Conservation (phyloP, 2,797 vertebrate genomes). For the Kryptolebias ocellatus region DNA sequence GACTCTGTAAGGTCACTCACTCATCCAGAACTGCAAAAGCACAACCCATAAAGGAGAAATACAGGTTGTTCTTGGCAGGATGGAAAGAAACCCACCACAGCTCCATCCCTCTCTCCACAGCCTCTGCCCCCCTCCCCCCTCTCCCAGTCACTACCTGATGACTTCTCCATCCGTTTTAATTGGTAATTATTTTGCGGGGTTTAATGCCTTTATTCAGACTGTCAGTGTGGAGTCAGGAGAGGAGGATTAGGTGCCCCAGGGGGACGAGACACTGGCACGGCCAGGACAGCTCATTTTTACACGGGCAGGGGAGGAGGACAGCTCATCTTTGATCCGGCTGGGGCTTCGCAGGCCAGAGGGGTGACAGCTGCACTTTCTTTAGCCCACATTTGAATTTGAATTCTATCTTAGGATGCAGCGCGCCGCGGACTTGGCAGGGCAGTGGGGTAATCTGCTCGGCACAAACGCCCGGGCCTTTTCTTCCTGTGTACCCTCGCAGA, state of each 20-base stretch:
- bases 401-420: conserved; percentile 89
- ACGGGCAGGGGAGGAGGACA: conserved; percentile 86
- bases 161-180: conserved; percentile 84
- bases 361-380: conserved; percentile 90
- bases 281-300: conserved; percentile 88
- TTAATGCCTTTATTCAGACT: conserved; percentile 87
- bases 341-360: conserved; percentile 89
- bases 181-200: conserved; percentile 87
- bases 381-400: conserved; percentile 93
- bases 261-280: conserved; percentile 89
- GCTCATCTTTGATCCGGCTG: conserved; percentile 91
- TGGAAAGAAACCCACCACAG: conserved; percentile 67
- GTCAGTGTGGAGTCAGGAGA: conserved; percentile 87
- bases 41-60: conserved; percentile 80
- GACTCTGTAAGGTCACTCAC: conserved; percentile 78
- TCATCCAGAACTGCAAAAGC: conserved; percentile 79
- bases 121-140: conserved; percentile 57
- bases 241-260: conserved; percentile 87
- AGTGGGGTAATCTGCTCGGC: conserved; percentile 89
- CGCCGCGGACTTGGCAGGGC: conserved; percentile 89
- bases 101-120: conserved; percentile 66
- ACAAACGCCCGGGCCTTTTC: conserved; percentile 87
- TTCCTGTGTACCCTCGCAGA: conserved; percentile 89
- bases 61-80: conserved; percentile 81
- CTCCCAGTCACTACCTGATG: conserved; percentile 80